Evolutionary conservation across 2,797 vertebrate genomes (phyloP), one percentile per base, ranked within the genome.

Genomic region (Danio albolineatus): DNA sequence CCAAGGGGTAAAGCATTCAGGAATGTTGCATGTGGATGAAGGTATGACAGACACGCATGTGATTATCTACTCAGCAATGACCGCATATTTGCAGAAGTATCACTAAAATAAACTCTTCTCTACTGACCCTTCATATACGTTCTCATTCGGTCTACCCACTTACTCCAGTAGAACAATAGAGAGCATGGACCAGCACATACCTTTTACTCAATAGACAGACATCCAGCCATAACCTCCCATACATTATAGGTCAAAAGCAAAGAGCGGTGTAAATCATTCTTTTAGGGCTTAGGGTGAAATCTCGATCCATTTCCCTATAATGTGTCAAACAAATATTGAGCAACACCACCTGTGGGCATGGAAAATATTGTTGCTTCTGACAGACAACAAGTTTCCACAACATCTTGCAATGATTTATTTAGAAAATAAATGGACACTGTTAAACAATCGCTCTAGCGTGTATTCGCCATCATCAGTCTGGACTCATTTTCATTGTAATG

Each of bases 1-100:
- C 36, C 66, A 1, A 70, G 48, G 66, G 66, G 7, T 6, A 67
- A 51, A 13, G 49, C 19, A 54, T 70, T 70, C 67, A 41, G 49
- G 67, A 70, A 70, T 70, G 49, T 54, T 14, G 67, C 49, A 39
- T 70, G 49, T 54, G n/a, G 67, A 70, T 54, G 67, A 70, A 54
- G 36, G 67, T 70, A 54, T 70, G 67, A 70, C 67, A 54, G 49
- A 70, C n/a, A 54, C 4, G 70, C 49, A 17, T 4, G 39, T 61
- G 67, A 70, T 54, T 10, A 54, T 70, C 36, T 39, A 54, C 57
- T 60, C 57, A 59, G 21, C 21, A 59, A 59, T 3, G 12, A 36
- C 48, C 39, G 14, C 4, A 14, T 67, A 21, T 49, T 67, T 14
- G 4, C 44, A 36, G 67, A 44, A 19, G 61, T 43, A 64, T 64